Evolutionary conservation across 2,797 vertebrate genomes (phyloP).

Genomic region (Otolemur crassicaudatus): DNA sequence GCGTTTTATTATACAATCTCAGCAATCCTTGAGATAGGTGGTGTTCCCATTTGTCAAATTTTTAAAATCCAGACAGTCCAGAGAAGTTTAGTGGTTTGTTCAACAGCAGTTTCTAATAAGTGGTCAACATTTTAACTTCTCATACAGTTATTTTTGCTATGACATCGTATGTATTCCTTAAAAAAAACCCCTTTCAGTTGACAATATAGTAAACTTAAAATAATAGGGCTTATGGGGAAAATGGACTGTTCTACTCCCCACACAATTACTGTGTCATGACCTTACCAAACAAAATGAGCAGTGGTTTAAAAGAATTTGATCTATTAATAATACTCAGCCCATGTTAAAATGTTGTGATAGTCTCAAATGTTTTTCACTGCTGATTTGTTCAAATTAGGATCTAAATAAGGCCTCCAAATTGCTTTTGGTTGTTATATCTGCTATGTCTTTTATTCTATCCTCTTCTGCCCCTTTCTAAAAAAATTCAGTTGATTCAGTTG

Average conservation of each 20-base stretch:
- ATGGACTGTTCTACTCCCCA: not conserved
- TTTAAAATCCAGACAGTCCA: not conserved
- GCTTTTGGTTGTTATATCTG: not conserved
- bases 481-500: not conserved
- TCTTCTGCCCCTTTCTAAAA: not conserved
- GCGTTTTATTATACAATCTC: not conserved
- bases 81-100: conserved; percentile 16
- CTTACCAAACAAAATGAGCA: not conserved
- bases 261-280: not conserved
- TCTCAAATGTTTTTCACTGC: not conserved
- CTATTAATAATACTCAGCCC: not conserved
- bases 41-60: not conserved
- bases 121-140: not conserved
- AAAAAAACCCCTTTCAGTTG: not conserved
- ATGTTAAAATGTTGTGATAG: not conserved
- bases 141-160: conserved; percentile 23
- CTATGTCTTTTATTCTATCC: not conserved
- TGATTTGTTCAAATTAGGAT: conserved; percentile 25
- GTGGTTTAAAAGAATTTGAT: not conserved
- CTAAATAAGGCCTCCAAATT: not conserved
- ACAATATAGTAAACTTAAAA: not conserved
- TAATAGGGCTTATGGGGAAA: conserved; percentile 14
- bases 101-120: conserved; percentile 14
- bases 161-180: not conserved
- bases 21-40: not conserved